A percentile compares a stretch with the other conserved stretches of the same genome.
phyloP scores from a whole-genome alignment of 2,113 vertebrate species.

The Probosciger aterrimus region DNA sequence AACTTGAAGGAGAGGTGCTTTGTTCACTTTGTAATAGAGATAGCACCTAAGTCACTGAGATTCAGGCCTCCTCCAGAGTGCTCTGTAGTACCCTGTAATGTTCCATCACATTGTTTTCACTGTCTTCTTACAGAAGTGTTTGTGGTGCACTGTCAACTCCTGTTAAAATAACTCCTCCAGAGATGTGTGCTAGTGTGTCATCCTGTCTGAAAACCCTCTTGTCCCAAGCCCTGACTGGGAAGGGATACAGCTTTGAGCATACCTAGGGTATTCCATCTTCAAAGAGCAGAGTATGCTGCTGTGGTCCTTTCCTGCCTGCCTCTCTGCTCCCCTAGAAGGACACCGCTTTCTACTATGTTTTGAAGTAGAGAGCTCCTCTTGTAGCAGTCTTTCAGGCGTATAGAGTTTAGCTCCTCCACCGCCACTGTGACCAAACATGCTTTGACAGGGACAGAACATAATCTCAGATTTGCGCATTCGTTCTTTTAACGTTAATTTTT shows the following conservation, averaged over 20 bases:
- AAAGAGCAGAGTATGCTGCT: not conserved
- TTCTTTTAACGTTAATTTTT: not conserved
- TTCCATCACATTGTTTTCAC: not conserved
- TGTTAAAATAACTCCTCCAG: not conserved
- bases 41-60: not conserved
- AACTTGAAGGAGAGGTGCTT: not conserved
- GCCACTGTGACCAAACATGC: not conserved
- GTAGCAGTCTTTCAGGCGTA: not conserved
- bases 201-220: not conserved
- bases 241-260: not conserved
- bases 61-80: not conserved
- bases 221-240: not conserved
- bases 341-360: rapidly evolving
- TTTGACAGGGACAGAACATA: not conserved
- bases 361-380: not conserved
- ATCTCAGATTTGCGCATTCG: not conserved
- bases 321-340: not conserved
- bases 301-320: not conserved
- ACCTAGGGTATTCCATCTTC: not conserved
- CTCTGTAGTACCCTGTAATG: not conserved
- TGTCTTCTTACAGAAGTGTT: not conserved
- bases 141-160: not conserved
- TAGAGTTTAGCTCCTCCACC: not conserved
- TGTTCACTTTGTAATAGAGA: not conserved
- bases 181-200: constrained; percentile 38